Base-by-base conservation (phyloP, 2,888 invertebrate genomes). In the Didymodactylos carnosus region DNA sequence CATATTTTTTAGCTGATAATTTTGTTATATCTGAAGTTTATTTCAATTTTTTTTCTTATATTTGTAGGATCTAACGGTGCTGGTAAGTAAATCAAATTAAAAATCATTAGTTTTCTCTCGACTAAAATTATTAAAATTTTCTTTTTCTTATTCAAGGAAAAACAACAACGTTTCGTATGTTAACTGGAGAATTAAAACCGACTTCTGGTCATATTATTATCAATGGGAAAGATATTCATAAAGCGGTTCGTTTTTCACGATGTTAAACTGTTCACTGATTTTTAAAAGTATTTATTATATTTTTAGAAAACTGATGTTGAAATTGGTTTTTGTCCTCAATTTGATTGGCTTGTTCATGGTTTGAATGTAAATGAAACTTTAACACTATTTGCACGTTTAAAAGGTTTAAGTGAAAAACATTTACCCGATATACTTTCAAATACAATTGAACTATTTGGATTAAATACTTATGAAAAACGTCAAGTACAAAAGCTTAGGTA, bases 291-390 rank as follows among this genome's bases (percentile, higher is more conserved):
- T 23, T 29, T 35, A 2, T 25, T n/a, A 6, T 35, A 6, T 3
- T 16, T 62, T 3, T 43, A 69, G 39, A 14, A 19, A 75, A 27
- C 40, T 27, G 39, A 46, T n/a, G 78, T 80, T 27, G 78, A 79
- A 51, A 76, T 84, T 25, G 84, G 84, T 6, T 85, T 85, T 77
- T 85, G 85, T 78, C 85, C 85, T 10, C 85, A 85, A 77, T 79
- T 79, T 35, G 82, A 84, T 76, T 83, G 84, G 16, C 78, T 84
- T 5, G 84, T 84, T 77, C 77, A 77, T 5, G 79, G 80, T 75
- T 78, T 85, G 70, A 83, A 82, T 6, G 83, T 82, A 16, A 75
- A 78, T 43, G 83, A 84, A 77, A 79, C 80, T 49, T 78, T 85
- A 29, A 75, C 76, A 49, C 80, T 82, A 73, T 82, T 84, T 77